Conservation (phyloP, 2,888 invertebrate genomes). For the Cremastinae sp. region DNA sequence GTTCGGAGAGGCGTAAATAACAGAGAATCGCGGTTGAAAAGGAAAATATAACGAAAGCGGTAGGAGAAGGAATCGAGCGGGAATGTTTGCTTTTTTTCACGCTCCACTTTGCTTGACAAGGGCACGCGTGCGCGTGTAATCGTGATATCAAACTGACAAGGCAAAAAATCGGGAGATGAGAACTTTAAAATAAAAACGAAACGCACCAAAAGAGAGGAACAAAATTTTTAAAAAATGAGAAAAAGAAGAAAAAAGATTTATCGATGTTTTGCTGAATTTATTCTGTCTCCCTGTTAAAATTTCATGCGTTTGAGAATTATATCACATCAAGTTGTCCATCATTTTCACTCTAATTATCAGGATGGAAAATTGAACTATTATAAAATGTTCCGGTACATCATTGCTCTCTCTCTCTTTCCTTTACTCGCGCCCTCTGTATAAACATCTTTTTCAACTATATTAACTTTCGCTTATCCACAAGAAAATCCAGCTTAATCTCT, state of each 20-base stretch:
- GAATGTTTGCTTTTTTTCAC: conserved; percentile 35
- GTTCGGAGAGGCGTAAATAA: background rate
- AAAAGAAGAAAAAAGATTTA: conserved; percentile 5
- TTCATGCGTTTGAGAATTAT: background rate
- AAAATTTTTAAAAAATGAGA: background rate
- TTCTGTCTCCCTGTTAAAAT: conserved; percentile 15
- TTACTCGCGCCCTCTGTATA: no score
- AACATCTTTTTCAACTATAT: background rate
- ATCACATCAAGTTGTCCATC: background rate
- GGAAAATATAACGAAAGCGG: background rate
- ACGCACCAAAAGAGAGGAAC: background rate
- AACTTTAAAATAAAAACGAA: conserved; percentile 7
- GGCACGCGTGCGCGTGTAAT: conserved; percentile 38
- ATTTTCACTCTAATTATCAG: conserved; percentile 34
- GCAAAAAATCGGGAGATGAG: conserved; percentile 15
- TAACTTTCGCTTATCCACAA: background rate
- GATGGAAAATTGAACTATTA: conserved; percentile 49
- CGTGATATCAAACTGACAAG: conserved; percentile 34
- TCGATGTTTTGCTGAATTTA: no score
- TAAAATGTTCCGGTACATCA: conserved; percentile 37
- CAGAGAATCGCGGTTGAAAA: background rate
- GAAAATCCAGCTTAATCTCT: conserved; percentile 27
- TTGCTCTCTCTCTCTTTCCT: background rate
- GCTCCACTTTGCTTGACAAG: conserved; percentile 46
- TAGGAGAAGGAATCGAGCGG: conserved; percentile 1